phyloP scores from a whole-genome alignment of 2,797 vertebrate species.

The Sebastes glaucus region DNA sequence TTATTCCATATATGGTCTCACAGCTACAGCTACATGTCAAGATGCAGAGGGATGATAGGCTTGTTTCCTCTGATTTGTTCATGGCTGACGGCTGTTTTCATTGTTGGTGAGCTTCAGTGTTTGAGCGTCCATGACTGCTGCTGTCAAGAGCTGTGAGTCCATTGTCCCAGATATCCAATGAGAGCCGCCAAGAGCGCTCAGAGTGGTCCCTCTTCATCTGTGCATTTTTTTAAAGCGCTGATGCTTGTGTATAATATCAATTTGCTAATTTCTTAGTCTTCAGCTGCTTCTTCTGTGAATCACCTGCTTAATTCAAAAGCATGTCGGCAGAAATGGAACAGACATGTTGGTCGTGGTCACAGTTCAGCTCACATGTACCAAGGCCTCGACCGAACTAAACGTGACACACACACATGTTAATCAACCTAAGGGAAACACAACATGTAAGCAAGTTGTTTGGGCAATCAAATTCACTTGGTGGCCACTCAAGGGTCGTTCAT shows the following conservation, averaged over 20 bases:
- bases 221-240: not conserved
- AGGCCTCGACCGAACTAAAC: conserved; percentile 1
- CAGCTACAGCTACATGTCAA: conserved; percentile 2
- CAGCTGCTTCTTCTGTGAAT: conserved; percentile 1
- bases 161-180: conserved; percentile 36
- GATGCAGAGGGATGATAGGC: conserved; percentile 7
- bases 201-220: conserved; percentile 16
- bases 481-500: conserved; percentile 35
- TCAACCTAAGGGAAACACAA: conserved; percentile 24
- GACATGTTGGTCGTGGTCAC: not conserved
- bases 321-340: not conserved
- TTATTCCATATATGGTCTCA: not conserved
- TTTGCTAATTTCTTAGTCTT: not conserved
- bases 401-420: conserved; percentile 13
- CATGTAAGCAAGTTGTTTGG: conserved; percentile 37
- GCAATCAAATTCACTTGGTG: conserved; percentile 41
- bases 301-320: not conserved
- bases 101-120: conserved; percentile 28
- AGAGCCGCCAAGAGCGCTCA: conserved; percentile 16
- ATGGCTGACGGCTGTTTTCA: conserved; percentile 39
- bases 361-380: not conserved
- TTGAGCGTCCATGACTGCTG: conserved; percentile 27
- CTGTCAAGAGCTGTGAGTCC: conserved; percentile 36
- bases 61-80: conserved; percentile 31
- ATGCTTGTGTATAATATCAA: not conserved